Percentiles rank a stretch among this genome's conserved stretches.
Conservation (phyloP, 2,797 vertebrate genomes). For the Acrocephalus scirpaceus region DNA sequence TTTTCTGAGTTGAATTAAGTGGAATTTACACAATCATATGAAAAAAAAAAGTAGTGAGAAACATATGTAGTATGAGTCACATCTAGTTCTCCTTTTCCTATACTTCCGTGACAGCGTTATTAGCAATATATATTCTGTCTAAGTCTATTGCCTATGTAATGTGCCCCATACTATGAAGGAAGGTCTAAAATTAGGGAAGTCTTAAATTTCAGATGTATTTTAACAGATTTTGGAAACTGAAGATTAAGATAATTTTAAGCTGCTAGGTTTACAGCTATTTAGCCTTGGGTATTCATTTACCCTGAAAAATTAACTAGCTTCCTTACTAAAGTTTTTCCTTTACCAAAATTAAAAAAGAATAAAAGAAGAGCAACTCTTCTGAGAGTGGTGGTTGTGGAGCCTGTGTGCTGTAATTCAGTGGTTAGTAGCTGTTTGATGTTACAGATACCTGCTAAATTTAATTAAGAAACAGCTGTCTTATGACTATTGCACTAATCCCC, state of each 20-base stretch:
- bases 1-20: not conserved
- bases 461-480: slow-evolving; percentile 43
- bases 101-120: not conserved
- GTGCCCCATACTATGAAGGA: not conserved
- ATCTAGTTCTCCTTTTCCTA: not conserved
- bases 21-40: not conserved
- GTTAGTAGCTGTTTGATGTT: slow-evolving; percentile 3
- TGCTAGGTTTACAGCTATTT: not conserved
- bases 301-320: not conserved
- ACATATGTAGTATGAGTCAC: not conserved
- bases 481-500: not conserved
- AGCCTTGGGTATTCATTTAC: not conserved
- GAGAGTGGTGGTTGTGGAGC: not conserved
- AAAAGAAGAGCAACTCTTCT: not conserved
- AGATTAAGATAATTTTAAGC: not conserved
- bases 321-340: not conserved
- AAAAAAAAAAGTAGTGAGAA: not conserved
- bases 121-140: not conserved
- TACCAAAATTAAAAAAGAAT: not conserved
- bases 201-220: not conserved
- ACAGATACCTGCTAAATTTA: slow-evolving; percentile 27
- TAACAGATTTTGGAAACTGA: not conserved
- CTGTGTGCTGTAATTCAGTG: not conserved
- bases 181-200: not conserved
- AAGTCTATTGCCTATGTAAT: not conserved